Base-by-base conservation (phyloP, 2,797 vertebrate genomes). In the Delichon dasypus region DNA sequence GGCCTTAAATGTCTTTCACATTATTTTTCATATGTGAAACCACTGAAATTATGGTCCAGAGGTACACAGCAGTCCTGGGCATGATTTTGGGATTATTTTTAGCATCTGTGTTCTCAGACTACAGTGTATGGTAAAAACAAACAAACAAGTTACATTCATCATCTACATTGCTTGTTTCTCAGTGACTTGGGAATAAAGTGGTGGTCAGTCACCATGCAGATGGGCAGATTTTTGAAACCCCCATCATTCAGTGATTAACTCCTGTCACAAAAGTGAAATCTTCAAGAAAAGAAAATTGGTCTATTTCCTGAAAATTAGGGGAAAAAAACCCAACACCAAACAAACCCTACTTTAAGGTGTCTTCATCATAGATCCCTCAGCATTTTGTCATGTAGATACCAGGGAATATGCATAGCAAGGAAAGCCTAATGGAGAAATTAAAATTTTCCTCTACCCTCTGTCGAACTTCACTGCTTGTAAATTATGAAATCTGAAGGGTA, bases 321-420 rank as follows among this genome's bases (percentile, higher is more conserved):
- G 2, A 3, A 38, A 22, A 34, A 50, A 38, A 8, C 11, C 0
- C 7, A 60, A 20, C 14, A 53, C 2, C 2, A 32, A 70, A 51
- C 2, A 48, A 70, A 78, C 5, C 1, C 4, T 6, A 8, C 6
- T 55, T 94, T 27, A 47, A 72, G 34, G 2, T 23, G 5, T n/a
- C 30, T 16, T 57, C 23, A 60, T 68, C 8, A 53, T 8, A 81
- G 3, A 12, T 75, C 10, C 15, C 42, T 40, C 45, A 64, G 15
- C 13, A 90, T 16, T 68, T 68, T 50, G 2, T n/a, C 21, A 19
- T 13, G 9, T 42, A 55, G 10, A 10, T 30, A 67, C 30, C 4
- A 44, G 3, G 2, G 45, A 71, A 78, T 13, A 51, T 7, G 7
- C 4, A n/a, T 16, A 48, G 42, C 13, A 47, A 72, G 8, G 12